A percentile compares a stretch with the other conserved stretches of the same genome.
These are phyloP conservation scores for Desmodus rotundus DNA, from an alignment of 2,113 vertebrate genomes.

Conservation along the genomic window DNA sequence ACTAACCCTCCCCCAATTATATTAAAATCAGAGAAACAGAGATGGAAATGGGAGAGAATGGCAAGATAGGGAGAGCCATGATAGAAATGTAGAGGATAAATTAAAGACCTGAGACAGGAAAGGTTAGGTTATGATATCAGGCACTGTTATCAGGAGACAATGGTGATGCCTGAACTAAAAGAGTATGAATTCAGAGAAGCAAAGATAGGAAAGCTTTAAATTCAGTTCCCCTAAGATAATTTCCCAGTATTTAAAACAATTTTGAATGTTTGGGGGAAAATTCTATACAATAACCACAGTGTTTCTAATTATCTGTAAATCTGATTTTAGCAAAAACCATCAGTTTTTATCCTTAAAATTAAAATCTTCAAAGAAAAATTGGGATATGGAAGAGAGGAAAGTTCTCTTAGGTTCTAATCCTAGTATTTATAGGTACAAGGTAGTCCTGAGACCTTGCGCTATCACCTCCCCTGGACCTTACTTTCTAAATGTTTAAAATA, in stretches of 20 bases:
- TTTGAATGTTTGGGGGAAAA: background rate
- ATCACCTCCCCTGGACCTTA: background rate
- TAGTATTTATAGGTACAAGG: background rate
- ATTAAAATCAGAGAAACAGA: background rate
- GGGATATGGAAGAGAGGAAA: background rate
- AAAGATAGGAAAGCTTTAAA: background rate
- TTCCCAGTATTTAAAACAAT: background rate
- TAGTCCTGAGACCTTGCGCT: background rate
- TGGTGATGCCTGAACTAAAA: background rate
- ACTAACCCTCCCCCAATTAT: background rate
- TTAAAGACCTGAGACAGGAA: background rate
- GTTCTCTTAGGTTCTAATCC: background rate
- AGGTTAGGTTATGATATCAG: background rate
- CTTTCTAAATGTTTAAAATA: background rate
- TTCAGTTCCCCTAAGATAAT: background rate
- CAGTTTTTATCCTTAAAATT: background rate
- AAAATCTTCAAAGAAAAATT: constrained; percentile 2
- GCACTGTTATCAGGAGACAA: background rate
- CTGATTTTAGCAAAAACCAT: background rate
- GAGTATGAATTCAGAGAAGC: background rate
- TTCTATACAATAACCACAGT: background rate
- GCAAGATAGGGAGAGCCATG: background rate
- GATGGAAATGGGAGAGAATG: background rate
- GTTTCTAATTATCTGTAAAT: background rate
- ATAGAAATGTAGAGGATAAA: background rate